phyloP scores from a whole-genome alignment of 1,140 invertebrate genomes.

The Caenorhabditis briggsae region DNA sequence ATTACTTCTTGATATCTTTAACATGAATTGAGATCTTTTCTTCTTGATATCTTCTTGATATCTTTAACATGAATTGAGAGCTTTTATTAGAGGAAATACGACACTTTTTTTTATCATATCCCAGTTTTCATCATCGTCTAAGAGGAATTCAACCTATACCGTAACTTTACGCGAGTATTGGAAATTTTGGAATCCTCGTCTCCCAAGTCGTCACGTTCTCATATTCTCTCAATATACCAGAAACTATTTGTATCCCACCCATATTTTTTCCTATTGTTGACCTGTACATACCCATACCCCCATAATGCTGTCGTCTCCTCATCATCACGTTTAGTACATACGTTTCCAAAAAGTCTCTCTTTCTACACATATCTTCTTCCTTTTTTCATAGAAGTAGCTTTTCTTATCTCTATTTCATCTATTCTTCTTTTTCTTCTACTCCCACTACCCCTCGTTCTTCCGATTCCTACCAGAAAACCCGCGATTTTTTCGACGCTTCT shows the following conservation, averaged over 20 bases:
- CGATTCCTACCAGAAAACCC: conserved; percentile 43
- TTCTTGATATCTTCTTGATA: no score
- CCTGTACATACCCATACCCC: conserved; percentile 45
- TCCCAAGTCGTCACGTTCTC: not conserved
- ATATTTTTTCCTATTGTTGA: conserved; percentile 1
- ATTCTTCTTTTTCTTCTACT: not conserved
- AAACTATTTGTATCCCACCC: not conserved
- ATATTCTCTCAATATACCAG: no score
- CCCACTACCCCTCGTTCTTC: not conserved
- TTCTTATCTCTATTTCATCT: conserved; percentile 43
- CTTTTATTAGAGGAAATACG: no score
- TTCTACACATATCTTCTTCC: conserved; percentile 43
- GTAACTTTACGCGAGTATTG: no score
- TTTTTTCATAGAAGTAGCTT: conserved; percentile 28
- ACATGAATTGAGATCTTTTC: no score
- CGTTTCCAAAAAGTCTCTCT: conserved; percentile 5
- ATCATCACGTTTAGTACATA: conserved; percentile 51
- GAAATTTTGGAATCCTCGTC: no score
- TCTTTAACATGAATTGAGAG: no score
- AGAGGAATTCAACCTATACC: no score
- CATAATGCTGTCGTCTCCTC: conserved; percentile 34
- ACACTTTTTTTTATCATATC: no score
- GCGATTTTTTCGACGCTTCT: conserved; percentile 48
- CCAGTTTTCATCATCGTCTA: not conserved
- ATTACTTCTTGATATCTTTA: no score